Evolutionary conservation across 2,113 vertebrate genomes (phyloP), one percentile per base, ranked within the genome.

Genomic region (Halichoeres trimaculatus): DNA sequence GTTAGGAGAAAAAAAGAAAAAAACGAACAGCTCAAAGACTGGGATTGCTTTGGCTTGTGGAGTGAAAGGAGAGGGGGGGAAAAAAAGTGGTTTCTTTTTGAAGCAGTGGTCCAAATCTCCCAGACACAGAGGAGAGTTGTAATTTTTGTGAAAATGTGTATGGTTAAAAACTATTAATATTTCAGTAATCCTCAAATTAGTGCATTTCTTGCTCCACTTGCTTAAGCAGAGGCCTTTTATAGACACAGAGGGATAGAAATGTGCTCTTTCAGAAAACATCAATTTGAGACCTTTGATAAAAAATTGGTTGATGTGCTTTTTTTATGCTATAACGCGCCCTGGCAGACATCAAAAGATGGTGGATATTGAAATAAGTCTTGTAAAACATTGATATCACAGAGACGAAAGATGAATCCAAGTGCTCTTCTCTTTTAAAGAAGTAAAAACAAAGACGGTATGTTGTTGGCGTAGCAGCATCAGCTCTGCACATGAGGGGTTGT

Each of bases 121-220:
- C 73, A 56, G 47, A 71, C 45, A 68, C 40, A 48, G 40, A 70
- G 50, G 4, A 66, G 24, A 69, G 19, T 76, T 71, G 43, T 71
- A 13, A 57, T 76, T 78, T 81, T 52, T 59, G 12, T 52, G 22
- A 85, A 83, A 53, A 78, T 70, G 14, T 83, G 62, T 68, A 64
- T 57, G 64, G 60, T 80, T 87, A 23, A 77, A 68, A 77, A 56
- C 14, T 57, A 79, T 85, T 59, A 85, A 83, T 91, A 86, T 84
- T 88, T 80, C 53, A 85, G 24, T 51, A 71, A 74, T 84, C 75
- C 62, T 79, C 20, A 57, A 63, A 75, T 78, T 70, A 71, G 50
- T 74, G 75, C 16, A 79, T 71, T 68, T 60, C 36, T 62, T 45
- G 38, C 26, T 26, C 23, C 12, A 3, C 52, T 70, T 14, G 63